phyloP scores from a whole-genome alignment of 2,113 vertebrate species.

The cattle (Bos taurus) region DNA sequence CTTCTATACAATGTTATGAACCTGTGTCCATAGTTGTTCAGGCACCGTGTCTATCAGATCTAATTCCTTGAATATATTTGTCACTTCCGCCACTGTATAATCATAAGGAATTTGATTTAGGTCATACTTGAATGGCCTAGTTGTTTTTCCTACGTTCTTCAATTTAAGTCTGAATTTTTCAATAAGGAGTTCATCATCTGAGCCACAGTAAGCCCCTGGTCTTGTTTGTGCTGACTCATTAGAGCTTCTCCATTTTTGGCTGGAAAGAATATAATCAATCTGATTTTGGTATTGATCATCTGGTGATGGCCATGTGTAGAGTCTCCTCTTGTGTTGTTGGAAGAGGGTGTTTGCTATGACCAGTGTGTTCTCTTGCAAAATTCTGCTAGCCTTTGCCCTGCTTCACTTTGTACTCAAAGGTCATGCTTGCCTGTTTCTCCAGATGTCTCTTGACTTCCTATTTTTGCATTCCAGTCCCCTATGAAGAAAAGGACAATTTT shows the following conservation, averaged over 20 bases:
- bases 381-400: not conserved
- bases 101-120: not conserved
- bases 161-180: not conserved
- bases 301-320: not conserved
- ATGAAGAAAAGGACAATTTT: not conserved
- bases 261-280: not conserved
- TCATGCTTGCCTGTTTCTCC: not conserved
- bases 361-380: not conserved
- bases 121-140: not conserved
- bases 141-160: not conserved
- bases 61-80: not conserved
- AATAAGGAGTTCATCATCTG: not conserved
- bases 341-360: not conserved
- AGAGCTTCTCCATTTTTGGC: not conserved
- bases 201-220: not conserved
- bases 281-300: not conserved
- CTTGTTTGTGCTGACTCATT: not conserved
- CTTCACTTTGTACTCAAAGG: not conserved
- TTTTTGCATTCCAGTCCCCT: not conserved
- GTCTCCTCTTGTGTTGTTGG: not conserved
- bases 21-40: not conserved
- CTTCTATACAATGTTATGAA: not conserved
- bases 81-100: not conserved
- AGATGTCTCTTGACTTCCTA: not conserved
- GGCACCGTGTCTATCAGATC: not conserved